A percentile compares a stretch with the other conserved stretches of the same genome.
Conservation (phyloP, 2,113 vertebrate genomes). For the Chionodraco myersi region DNA sequence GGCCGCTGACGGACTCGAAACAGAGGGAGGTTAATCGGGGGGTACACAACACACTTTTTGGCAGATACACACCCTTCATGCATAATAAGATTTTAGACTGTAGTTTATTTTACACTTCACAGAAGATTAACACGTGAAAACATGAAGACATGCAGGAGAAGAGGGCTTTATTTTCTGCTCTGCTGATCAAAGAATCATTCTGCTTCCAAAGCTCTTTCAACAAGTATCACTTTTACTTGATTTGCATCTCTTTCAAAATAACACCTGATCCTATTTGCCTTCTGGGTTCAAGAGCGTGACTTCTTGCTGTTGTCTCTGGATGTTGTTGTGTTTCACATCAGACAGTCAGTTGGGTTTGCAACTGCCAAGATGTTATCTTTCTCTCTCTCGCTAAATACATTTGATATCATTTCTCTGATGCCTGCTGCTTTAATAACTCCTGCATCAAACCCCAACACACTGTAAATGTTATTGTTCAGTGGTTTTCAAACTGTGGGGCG, state of each 20-base stretch:
- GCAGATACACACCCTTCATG: not conserved
- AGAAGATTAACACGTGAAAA: constrained; percentile 6
- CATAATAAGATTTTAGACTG: not conserved
- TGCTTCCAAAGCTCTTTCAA: constrained; percentile 11
- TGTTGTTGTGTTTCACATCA: constrained; percentile 60
- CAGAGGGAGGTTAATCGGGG: constrained; percentile 32
- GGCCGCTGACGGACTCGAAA: constrained; percentile 39
- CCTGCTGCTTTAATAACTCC: not conserved
- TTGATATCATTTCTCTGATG: not conserved
- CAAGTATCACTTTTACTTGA: constrained; percentile 62
- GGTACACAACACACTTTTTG: constrained; percentile 13
- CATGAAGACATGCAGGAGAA: too few species aligned
- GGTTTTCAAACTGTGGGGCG: too few species aligned
- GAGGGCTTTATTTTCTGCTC: not conserved
- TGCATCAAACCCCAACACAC: not conserved
- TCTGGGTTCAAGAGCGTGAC: constrained; percentile 56
- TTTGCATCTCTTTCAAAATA: constrained; percentile 68
- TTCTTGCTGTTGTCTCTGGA: constrained; percentile 45
- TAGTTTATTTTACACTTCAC: not conserved
- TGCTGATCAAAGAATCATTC: constrained; percentile 26
- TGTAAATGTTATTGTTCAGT: not conserved
- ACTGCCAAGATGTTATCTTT: constrained; percentile 64
- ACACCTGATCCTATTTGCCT: constrained; percentile 68
- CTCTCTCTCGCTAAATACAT: not conserved
- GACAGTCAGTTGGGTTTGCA: constrained; percentile 51